These are phyloP conservation scores for Atethmia centrago DNA, from an alignment of 2,888 invertebrate species.

Conservation along the genomic window DNA sequence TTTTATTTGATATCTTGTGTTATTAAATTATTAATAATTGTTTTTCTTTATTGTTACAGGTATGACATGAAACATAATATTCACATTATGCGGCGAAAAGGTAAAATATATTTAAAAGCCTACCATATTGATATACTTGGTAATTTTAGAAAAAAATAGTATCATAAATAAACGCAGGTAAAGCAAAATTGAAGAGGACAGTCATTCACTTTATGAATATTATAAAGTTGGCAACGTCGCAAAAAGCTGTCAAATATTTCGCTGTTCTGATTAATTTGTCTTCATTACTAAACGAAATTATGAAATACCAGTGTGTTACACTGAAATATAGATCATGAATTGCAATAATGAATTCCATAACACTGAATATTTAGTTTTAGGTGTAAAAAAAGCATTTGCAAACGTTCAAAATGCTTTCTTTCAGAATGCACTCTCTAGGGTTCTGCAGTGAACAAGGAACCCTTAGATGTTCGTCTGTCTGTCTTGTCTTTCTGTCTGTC, in stretches of 20 bases:
- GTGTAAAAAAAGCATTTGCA: background rate
- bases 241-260: background rate
- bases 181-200: no score
- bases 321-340: background rate
- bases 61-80: slow-evolving; percentile 17
- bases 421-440: background rate
- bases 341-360: background rate
- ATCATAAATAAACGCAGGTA: no score
- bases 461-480: no score
- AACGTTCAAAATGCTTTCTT: background rate
- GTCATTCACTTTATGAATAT: no score
- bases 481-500: no score
- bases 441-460: no score
- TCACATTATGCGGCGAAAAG: background rate
- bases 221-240: background rate
- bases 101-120: slow-evolving; percentile 13
- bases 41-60: slow-evolving; percentile 48
- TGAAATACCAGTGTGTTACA: background rate
- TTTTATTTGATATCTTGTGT: background rate
- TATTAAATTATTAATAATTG: slow-evolving; percentile 9
- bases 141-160: background rate
- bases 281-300: no score
- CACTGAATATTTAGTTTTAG: background rate
- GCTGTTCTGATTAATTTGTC: background rate
- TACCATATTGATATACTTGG: background rate